phyloP scores from a whole-genome alignment of 2,888 invertebrate species.

The Syrista parreyssii region DNA sequence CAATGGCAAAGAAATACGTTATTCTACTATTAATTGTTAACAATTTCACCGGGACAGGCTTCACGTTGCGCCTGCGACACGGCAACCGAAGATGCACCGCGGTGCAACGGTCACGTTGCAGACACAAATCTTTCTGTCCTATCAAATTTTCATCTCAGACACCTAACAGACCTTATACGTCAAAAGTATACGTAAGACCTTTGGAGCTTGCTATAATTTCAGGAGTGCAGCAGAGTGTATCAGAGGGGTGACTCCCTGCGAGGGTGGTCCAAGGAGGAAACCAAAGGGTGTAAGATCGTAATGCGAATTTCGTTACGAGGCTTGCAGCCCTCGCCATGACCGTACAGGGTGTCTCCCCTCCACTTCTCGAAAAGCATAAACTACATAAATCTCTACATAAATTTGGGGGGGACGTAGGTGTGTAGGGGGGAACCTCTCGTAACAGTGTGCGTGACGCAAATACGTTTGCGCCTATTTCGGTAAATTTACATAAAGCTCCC shows the following conservation, averaged over 20 bases:
- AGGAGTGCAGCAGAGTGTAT: neutral
- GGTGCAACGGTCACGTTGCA: neutral
- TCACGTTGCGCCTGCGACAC: neutral
- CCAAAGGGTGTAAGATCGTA: slow-evolving; percentile 22
- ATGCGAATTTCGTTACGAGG: slow-evolving; percentile 58
- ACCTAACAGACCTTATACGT: neutral
- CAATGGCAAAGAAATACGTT: neutral
- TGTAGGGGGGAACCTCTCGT: neutral
- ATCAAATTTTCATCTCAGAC: neutral
- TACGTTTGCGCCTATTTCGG: neutral
- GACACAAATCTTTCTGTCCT: too few relatives aligned
- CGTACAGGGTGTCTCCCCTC: neutral
- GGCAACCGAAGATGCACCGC: neutral
- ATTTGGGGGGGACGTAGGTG: slow-evolving; percentile 20
- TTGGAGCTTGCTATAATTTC: neutral
- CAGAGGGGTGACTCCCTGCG: neutral
- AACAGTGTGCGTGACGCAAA: neutral
- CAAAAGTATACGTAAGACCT: neutral
- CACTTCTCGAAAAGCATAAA: slow-evolving; percentile 30
- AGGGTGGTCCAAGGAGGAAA: neutral
- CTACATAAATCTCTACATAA: slow-evolving; percentile 39
- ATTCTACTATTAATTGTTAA: neutral
- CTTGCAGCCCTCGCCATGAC: slow-evolving; percentile 48
- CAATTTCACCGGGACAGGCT: neutral
- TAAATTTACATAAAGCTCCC: neutral